Conservation (phyloP, 2,113 vertebrate genomes). For the Sylvia atricapilla region DNA sequence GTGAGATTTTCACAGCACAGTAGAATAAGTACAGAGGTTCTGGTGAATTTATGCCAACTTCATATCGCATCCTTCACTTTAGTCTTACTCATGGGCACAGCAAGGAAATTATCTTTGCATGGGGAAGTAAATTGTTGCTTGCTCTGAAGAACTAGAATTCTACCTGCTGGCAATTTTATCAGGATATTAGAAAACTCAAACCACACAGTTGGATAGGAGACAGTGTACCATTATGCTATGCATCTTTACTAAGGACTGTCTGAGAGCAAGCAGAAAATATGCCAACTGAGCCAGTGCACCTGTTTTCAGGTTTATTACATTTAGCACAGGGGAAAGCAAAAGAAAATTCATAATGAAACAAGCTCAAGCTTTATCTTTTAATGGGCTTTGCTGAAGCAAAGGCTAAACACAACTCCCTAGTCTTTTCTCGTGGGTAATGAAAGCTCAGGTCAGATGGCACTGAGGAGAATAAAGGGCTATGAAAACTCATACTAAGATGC, state of each 20-base stretch:
- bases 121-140: neutral
- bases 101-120: neutral
- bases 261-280: neutral
- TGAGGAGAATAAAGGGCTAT: neutral
- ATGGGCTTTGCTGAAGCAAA: neutral
- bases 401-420: neutral
- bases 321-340: conserved; percentile 1
- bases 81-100: neutral
- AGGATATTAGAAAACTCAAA: neutral
- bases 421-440: neutral
- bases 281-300: neutral
- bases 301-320: conserved; percentile 36
- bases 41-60: neutral
- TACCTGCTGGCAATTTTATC: conserved; percentile 5
- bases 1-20: neutral
- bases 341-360: conserved; percentile 19
- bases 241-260: neutral
- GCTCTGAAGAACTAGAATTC: neutral
- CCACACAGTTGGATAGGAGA: neutral
- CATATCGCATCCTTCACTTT: neutral
- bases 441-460: neutral
- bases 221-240: neutral
- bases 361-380: conserved; percentile 26
- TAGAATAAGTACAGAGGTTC: neutral
- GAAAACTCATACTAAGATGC: neutral